Percentiles rank a stretch among this genome's conserved stretches.
Evolutionary conservation across 2,113 vertebrate genomes (phyloP).

Genomic region (Urocynchramus pylzowi): DNA sequence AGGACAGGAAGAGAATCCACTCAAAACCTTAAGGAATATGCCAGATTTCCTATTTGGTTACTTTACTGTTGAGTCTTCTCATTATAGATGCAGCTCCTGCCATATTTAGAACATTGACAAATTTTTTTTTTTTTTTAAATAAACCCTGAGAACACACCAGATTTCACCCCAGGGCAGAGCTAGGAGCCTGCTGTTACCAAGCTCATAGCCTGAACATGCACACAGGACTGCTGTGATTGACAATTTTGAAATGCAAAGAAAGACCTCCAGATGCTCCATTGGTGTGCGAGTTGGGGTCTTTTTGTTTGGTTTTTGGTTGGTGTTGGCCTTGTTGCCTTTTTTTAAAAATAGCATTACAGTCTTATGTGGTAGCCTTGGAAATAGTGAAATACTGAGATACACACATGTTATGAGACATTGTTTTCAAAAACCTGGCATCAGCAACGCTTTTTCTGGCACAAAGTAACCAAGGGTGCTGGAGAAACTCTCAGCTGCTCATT

Average conservation of each 20-base stretch:
- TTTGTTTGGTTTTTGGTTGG: not conserved
- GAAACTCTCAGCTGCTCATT: not conserved
- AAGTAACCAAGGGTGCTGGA: not conserved
- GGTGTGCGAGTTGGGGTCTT: not conserved
- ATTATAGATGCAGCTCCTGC: not conserved
- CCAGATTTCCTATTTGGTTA: not conserved
- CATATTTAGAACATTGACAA: not conserved
- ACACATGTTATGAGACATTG: accelerated
- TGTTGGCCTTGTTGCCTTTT: not conserved
- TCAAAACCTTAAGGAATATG: not conserved
- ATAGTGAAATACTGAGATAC: accelerated
- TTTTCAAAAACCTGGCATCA: not conserved
- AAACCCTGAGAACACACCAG: not conserved
- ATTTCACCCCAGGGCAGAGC: not conserved
- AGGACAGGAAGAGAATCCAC: not conserved
- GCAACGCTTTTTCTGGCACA: not conserved
- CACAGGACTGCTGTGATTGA: not conserved
- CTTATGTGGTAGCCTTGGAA: not conserved
- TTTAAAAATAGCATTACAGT: not conserved
- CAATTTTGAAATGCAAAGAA: not conserved
- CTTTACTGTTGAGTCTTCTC: not conserved
- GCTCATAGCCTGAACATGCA: not conserved
- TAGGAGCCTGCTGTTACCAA: not conserved
- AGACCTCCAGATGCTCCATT: not conserved
- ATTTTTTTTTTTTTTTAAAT: not conserved